Evolutionary conservation across 2,888 invertebrate genomes (phyloP), one percentile per base, ranked within the genome.

Genomic region (Physocephala rufipes): DNA sequence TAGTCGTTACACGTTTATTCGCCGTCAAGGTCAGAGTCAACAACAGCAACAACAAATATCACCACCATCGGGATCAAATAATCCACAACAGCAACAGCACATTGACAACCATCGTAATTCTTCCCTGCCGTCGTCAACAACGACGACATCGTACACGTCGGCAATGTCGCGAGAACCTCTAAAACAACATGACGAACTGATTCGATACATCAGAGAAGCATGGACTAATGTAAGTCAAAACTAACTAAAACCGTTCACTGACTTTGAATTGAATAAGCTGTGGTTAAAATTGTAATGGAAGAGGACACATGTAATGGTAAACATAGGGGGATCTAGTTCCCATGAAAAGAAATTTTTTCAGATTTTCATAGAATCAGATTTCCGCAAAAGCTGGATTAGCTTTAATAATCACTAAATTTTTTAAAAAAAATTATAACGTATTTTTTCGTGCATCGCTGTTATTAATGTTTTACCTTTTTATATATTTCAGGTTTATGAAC

Each of bases 131-230:
- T 74, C 74, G 24, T 62, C 74, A 26, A 67, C 74, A 72, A 64
- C 30, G 62, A 68, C 43, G 59, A 73, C 76, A 7, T 73, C 75
- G 69, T 76, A 74, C 67, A 69, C 71, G 67, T 72, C 75, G 61
- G 75, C 79, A 68, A 77, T 78, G 74, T 76, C 79, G 61, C 79
- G 80, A 77, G 82, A 83, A 74, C 80, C 83, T 63, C 76, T 85
- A 70, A 84, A 86, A 69, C 87, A 86, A 74, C 93, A 94, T 78
- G 93, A 93, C 81, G 93, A 93, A 84, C 87, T 94, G 80, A 93
- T 94, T 77, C 91, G 90, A 82, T 94, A 92, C 81, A 92, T 94
- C 77, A 91, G 90, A 82, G 93, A 93, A 78, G 92, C 92, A 71
- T 92, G 92, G 92, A 90, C 89, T 84, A 90, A 90, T 88, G 91